Evolutionary conservation across 2,113 vertebrate species (phyloP).

Genomic region (Tautogolabrus adspersus): DNA sequence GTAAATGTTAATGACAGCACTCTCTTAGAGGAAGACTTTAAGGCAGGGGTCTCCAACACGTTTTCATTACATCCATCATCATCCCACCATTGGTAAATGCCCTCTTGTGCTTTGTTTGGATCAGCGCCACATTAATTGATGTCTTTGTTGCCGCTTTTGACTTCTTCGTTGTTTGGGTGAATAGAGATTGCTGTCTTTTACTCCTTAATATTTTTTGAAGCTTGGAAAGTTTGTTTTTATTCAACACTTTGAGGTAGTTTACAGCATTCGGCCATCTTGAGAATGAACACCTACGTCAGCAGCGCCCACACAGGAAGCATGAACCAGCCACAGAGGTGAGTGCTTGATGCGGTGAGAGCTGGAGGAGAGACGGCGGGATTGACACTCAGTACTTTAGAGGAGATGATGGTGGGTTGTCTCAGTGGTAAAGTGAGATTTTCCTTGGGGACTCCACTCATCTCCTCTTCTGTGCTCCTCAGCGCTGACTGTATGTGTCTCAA

Average conservation of each 20-base stretch:
- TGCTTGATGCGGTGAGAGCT: slow-evolving; percentile 1
- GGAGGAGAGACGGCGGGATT: neutral
- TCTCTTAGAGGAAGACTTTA: too few relatives aligned
- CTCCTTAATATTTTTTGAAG: neutral
- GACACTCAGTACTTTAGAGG: slow-evolving; percentile 1
- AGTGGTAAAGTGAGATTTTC: slow-evolving; percentile 33
- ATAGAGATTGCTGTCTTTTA: neutral
- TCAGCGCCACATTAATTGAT: too few relatives aligned
- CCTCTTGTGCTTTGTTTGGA: too few relatives aligned
- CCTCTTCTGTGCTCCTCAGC: neutral
- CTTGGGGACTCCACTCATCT: slow-evolving; percentile 23
- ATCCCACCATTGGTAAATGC: too few relatives aligned
- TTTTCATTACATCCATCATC: too few relatives aligned
- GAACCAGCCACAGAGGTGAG: slow-evolving; percentile 2
- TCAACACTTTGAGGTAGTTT: slow-evolving; percentile 1
- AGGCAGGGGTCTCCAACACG: too few relatives aligned
- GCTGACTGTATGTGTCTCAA: slow-evolving; percentile 8
- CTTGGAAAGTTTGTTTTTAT: neutral
- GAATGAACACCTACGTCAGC: slow-evolving; percentile 7
- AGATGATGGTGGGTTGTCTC: slow-evolving; percentile 31
- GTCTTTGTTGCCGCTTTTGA: too few relatives aligned
- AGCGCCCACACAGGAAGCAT: slow-evolving; percentile 32
- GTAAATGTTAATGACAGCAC: too few relatives aligned
- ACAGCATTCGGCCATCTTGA: slow-evolving; percentile 10
- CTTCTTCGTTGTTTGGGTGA: too few relatives aligned